Evolutionary conservation across 2,797 vertebrate genomes (phyloP).

Genomic region (Distichodus sexfasciatus): DNA sequence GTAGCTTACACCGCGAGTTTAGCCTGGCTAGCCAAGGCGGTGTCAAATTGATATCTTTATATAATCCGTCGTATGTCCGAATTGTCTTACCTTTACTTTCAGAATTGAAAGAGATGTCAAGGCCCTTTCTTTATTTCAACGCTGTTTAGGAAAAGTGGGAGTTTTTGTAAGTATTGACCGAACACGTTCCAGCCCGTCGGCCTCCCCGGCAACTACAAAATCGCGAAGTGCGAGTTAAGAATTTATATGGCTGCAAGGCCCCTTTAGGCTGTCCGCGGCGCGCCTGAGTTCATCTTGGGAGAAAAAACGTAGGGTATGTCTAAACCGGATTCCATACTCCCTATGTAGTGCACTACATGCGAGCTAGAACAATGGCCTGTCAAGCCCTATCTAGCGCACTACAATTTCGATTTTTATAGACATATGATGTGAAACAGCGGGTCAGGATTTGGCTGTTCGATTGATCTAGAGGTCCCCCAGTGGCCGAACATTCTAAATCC

Average conservation of each 20-base stretch:
- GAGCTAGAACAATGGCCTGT: no score
- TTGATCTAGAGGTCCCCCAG: no score
- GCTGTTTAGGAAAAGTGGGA: no score
- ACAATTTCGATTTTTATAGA: no score
- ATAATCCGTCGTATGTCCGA: not conserved
- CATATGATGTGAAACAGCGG: no score
- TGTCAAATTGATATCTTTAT: conserved; percentile 21
- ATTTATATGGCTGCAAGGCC: conserved; percentile 65
- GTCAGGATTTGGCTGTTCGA: no score
- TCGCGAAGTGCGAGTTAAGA: conserved; percentile 37
- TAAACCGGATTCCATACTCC: no score
- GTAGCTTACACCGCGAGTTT: no score
- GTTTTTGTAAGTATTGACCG: not conserved
- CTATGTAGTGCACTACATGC: no score
- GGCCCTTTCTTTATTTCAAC: conserved; percentile 5
- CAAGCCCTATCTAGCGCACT: no score
- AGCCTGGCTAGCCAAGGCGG: not conserved
- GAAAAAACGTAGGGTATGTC: no score
- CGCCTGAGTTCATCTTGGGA: conserved; percentile 51
- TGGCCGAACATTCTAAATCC: no score
- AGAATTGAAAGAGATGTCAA: conserved; percentile 38
- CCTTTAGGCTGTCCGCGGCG: conserved; percentile 21
- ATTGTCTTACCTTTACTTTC: conserved; percentile 48
- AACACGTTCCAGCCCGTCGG: conserved; percentile 42
- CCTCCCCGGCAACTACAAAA: conserved; percentile 58